Percentiles rank a stretch among this genome's conserved stretches.
Evolutionary conservation across 2,797 vertebrate species (phyloP).

Genomic region (Limnodromus scolopaceus): DNA sequence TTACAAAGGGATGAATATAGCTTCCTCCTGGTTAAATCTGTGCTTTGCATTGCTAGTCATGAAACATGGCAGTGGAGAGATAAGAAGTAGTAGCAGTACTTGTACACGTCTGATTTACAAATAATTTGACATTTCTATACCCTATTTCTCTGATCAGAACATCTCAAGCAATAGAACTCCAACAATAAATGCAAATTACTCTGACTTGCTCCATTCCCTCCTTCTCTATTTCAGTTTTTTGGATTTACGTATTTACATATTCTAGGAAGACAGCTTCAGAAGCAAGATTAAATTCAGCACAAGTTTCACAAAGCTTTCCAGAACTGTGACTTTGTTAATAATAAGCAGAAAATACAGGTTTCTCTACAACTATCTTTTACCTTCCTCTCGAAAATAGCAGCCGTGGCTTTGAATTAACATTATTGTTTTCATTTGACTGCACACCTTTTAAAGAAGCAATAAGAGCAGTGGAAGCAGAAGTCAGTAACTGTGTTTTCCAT

Average conservation of each 20-base stretch:
- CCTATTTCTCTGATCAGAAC: neutral
- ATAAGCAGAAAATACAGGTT: neutral
- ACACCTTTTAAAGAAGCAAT: neutral
- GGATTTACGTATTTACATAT: neutral
- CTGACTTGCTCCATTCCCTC: neutral
- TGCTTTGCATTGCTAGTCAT: neutral
- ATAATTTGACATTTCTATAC: neutral
- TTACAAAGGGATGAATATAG: neutral
- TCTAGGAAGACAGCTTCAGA: neutral
- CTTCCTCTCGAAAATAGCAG: constrained; percentile 14
- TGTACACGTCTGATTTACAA: neutral
- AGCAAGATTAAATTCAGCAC: neutral
- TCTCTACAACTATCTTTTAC: neutral
- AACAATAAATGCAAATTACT: neutral
- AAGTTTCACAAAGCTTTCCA: neutral
- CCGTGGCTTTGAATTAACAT: neutral
- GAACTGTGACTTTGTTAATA: neutral
- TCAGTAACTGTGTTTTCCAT: neutral
- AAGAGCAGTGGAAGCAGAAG: neutral
- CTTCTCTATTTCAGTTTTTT: neutral
- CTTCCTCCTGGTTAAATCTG: neutral
- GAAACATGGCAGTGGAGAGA: neutral
- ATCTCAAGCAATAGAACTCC: neutral
- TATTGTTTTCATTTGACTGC: neutral
- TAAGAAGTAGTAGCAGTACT: neutral